Evolutionary conservation across 2,797 vertebrate genomes (phyloP).

Genomic region (Notamacropus eugenii): DNA sequence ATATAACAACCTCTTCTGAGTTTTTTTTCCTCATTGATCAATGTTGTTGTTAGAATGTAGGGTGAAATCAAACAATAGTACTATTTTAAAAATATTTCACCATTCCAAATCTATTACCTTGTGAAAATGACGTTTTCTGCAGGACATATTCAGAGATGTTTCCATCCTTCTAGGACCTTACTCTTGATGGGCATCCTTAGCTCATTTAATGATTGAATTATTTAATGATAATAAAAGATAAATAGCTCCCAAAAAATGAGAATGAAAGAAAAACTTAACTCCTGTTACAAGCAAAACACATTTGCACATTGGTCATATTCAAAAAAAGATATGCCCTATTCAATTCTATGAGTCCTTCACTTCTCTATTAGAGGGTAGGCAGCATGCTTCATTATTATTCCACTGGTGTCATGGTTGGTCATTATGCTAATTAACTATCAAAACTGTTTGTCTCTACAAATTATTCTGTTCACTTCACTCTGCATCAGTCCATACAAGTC

Average conservation of each 20-base stretch:
- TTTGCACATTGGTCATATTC: neutral
- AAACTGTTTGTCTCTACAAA: neutral
- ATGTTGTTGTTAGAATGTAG: constrained; percentile 59
- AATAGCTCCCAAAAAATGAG: neutral
- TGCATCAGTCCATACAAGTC: neutral
- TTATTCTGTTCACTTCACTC: neutral
- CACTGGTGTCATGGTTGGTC: neutral
- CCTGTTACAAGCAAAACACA: neutral
- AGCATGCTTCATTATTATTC: neutral
- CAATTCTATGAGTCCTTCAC: neutral
- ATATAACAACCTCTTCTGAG: constrained; percentile 16
- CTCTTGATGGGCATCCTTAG: constrained; percentile 30
- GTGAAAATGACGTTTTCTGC: constrained; percentile 42
- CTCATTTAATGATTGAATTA: constrained; percentile 63
- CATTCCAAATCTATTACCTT: constrained; percentile 57
- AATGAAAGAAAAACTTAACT: neutral
- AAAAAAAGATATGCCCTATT: neutral
- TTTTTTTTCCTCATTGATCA: constrained; percentile 41
- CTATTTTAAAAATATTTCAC: constrained; percentile 50
- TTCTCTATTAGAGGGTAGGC: neutral
- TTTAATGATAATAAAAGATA: constrained; percentile 48
- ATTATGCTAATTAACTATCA: neutral
- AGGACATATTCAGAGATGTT: constrained; percentile 59
- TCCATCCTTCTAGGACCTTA: constrained; percentile 33
- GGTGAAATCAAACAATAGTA: constrained; percentile 53